Evolutionary conservation across 2,113 vertebrate genomes (phyloP).

Genomic region (Gila orcuttii): DNA sequence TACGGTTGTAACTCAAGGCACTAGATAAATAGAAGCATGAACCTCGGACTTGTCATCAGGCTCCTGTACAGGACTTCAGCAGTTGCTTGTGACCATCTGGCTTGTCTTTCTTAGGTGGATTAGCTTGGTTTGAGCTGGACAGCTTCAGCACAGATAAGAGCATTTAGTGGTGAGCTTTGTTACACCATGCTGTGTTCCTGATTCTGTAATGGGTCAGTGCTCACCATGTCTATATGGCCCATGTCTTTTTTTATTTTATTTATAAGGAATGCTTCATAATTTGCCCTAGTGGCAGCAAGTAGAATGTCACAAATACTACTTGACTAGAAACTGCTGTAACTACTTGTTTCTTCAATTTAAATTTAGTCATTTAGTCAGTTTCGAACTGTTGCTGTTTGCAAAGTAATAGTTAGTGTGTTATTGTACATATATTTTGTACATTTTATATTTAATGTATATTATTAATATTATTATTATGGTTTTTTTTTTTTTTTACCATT

Average conservation of each 20-base stretch:
- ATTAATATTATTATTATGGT: background rate
- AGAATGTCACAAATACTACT: background rate
- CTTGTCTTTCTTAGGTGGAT: constrained; percentile 80
- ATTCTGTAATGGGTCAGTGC: constrained; percentile 21
- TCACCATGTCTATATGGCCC: background rate
- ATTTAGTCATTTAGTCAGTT: background rate
- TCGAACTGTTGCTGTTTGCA: background rate
- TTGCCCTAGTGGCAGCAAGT: background rate
- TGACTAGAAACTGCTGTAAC: background rate
- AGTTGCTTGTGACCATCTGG: constrained; percentile 84
- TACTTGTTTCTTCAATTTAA: background rate
- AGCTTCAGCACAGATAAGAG: constrained; percentile 73
- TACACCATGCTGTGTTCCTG: constrained; percentile 48
- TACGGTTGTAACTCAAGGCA: constrained; percentile 71
- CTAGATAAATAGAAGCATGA: constrained; percentile 70
- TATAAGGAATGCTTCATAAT: background rate
- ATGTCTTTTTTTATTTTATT: background rate
- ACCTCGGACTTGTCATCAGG: constrained; percentile 68
- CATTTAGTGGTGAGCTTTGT: constrained; percentile 52
- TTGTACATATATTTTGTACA: background rate
- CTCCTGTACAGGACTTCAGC: constrained; percentile 68
- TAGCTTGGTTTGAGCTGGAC: constrained; percentile 74
- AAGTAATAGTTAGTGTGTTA: background rate
- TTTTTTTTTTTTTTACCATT: background rate
- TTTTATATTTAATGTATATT: background rate